Evolutionary conservation across 1,140 invertebrate species (phyloP).

Genomic region (Heliconius eleuchia): DNA sequence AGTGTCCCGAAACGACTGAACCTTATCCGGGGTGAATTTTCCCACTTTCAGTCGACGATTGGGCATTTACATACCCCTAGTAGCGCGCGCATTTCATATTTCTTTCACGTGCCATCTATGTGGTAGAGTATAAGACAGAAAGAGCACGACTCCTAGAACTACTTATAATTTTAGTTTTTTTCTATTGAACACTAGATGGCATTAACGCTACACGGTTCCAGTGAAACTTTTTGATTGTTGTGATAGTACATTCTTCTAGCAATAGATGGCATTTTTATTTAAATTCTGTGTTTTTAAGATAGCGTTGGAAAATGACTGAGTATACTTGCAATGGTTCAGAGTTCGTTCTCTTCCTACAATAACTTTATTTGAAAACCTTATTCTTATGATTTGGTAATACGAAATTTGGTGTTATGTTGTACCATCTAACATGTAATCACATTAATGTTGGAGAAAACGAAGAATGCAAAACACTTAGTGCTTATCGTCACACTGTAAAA

Average conservation of each 20-base stretch:
- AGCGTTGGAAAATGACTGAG: no score
- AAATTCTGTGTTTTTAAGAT: not conserved
- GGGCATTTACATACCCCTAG: slow-evolving; percentile 32
- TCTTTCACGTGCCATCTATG: slow-evolving; percentile 47
- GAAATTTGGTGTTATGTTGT: no score
- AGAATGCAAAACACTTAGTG: no score
- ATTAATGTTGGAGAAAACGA: no score
- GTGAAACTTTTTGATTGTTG: not conserved
- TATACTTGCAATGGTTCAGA: no score
- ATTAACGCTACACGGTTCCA: not conserved
- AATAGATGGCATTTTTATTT: not conserved
- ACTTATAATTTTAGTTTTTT: not conserved
- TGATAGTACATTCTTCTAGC: not conserved
- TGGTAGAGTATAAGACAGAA: not conserved
- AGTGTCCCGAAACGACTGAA: slow-evolving; percentile 72
- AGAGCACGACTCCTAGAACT: not conserved
- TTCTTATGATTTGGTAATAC: no score
- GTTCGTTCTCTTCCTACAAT: no score
- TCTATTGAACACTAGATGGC: not conserved
- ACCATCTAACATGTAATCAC: no score
- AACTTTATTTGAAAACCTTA: no score
- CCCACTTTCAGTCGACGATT: slow-evolving; percentile 43
- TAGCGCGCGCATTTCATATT: slow-evolving; percentile 27
- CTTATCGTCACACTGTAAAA: no score
- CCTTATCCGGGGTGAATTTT: slow-evolving; percentile 65